Base-by-base conservation (phyloP, 2,113 vertebrate species). In the Myotis yumanensis region DNA sequence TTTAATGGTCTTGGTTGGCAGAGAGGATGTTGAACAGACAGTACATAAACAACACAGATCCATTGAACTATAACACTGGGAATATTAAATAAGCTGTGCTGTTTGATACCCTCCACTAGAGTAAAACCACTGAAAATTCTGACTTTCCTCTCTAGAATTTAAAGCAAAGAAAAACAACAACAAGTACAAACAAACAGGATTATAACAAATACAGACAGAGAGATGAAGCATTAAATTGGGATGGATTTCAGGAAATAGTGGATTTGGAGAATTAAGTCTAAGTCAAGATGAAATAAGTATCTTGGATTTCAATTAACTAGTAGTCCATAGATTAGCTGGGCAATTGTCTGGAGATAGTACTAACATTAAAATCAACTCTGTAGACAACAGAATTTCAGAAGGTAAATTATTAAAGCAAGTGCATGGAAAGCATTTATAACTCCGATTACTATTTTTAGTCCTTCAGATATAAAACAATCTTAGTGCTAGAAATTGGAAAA, bases 1-100 rank as follows among this genome's bases (percentile, higher is more conserved):
- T 93, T 93, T 85, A 90, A 89, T 81, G 94, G 83, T 93, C 96
- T 97, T 92, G 82, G 85, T 95, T 92, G 94, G 81, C 90, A 97
- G 95, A 97, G 54, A n/a, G 95, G 95, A 97, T 96, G 88, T 18
- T 95, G 93, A 97, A 82, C 91, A 98, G 79, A 90, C n/a, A 96
- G 91, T 71, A 95, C 72, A 95, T 89, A 96, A 97, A 93, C 40
- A 90, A 81, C 92, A 96, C 2, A 73, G 93, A 81, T 48, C 88
- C 95, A 94, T 46, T 97, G 89, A 98, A 94, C 90, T 96, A 92
- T 86, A 96, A 96, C 95, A 66, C 0, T 14, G n/a, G 91, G 89
- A 96, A 96, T 97, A 96, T 93, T 94, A 97, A 97, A 93, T 59
- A 95, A 93, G 89, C 64, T 54, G 16, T 85, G 69, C 57, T 64